These are phyloP conservation scores for Saccopteryx bilineata DNA, from an alignment of 2,113 vertebrate species.

Conservation along the genomic window DNA sequence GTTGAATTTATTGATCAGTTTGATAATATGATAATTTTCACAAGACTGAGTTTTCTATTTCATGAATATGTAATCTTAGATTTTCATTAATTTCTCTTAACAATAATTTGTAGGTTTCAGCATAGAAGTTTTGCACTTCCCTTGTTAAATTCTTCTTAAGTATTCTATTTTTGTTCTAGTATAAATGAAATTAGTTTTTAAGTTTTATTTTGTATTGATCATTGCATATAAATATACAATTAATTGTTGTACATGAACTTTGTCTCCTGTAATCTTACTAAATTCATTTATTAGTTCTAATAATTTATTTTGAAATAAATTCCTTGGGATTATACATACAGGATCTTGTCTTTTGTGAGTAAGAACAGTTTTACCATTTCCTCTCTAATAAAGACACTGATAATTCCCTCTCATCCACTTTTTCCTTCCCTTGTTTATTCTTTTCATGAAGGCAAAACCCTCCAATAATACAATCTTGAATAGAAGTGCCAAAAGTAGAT, in stretches of 20 bases:
- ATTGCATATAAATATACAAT: neutral
- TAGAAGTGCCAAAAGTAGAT: too few relatives aligned
- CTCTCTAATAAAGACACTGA: neutral
- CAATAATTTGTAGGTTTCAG: neutral
- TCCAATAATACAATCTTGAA: too few relatives aligned
- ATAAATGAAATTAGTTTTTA: neutral
- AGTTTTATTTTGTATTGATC: neutral
- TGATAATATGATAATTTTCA: neutral
- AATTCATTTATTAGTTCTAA: neutral
- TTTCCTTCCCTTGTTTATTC: too few relatives aligned
- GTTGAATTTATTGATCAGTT: conserved; percentile 26
- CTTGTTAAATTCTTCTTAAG: neutral
- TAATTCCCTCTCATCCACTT: neutral
- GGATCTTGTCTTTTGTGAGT: neutral
- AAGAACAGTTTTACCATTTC: neutral
- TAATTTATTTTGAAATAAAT: neutral
- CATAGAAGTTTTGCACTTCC: neutral
- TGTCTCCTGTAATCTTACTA: neutral
- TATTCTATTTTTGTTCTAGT: neutral
- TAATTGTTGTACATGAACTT: neutral
- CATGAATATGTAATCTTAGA: neutral
- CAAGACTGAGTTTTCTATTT: neutral
- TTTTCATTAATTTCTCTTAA: neutral
- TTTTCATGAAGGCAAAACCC: too few relatives aligned
- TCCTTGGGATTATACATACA: neutral